Conservation (phyloP, 2,888 invertebrate species). For the Leucania comma region DNA sequence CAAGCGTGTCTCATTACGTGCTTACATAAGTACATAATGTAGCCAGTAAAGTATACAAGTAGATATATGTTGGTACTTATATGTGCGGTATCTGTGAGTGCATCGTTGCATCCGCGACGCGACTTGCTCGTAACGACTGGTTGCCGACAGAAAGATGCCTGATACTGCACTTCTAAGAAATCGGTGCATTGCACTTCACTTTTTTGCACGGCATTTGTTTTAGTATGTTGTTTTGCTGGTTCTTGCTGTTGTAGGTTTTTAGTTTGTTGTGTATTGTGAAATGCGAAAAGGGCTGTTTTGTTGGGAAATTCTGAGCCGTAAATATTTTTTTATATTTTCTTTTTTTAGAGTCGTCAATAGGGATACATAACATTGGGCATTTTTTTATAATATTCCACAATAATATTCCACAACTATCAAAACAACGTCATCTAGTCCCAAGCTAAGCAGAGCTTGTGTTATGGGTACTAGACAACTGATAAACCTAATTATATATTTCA, state of each 20-base stretch:
- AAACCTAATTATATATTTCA: no score
- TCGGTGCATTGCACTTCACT: conserved; percentile 75
- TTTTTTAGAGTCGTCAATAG: no score
- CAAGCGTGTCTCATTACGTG: conserved; percentile 59
- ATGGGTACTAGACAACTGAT: no score
- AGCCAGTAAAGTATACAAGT: conserved; percentile 36
- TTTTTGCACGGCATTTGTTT: conserved; percentile 71
- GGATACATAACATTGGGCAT: no score
- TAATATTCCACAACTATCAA: no score
- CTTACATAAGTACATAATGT: conserved; percentile 48
- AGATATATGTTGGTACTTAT: conserved; percentile 18
- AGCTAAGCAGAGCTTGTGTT: no score
- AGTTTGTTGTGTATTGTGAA: background rate
- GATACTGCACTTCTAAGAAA: conserved; percentile 87
- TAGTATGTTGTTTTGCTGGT: conserved; percentile 31
- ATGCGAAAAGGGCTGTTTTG: background rate
- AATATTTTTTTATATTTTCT: no score
- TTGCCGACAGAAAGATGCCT: conserved; percentile 77
- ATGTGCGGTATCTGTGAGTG: conserved; percentile 76
- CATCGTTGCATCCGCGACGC: conserved; percentile 83
- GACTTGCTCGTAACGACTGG: conserved; percentile 73
- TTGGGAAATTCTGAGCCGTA: background rate
- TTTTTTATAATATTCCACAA: no score
- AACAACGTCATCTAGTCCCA: no score
- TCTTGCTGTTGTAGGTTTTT: conserved; percentile 8